Evolutionary conservation across 2,888 invertebrate species (phyloP).

Genomic region (Drosophila tanythrix): DNA sequence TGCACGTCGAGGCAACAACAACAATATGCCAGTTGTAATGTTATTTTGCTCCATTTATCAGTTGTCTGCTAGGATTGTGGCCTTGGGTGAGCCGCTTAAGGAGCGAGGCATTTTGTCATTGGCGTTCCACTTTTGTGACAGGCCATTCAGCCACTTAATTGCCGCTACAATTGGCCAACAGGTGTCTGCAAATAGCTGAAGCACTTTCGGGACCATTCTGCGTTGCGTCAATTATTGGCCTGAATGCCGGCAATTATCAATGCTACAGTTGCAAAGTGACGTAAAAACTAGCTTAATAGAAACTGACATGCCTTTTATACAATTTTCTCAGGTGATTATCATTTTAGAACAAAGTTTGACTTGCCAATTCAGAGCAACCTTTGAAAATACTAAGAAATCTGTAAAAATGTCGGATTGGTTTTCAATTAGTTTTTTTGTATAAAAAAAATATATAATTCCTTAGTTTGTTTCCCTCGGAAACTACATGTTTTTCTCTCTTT

Average conservation of each 20-base stretch:
- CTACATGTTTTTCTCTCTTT: background rate
- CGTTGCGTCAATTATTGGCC: slow-evolving; percentile 54
- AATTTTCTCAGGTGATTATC: background rate
- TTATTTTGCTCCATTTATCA: background rate
- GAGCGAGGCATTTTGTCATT: background rate
- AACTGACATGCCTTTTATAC: background rate
- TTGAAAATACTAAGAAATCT: background rate
- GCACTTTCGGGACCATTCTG: slow-evolving; percentile 37
- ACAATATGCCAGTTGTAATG: slow-evolving; percentile 18
- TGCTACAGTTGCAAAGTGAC: slow-evolving; percentile 22
- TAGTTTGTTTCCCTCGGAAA: background rate
- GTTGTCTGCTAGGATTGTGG: slow-evolving; percentile 14
- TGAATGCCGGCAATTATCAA: slow-evolving; percentile 55
- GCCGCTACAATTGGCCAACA: slow-evolving; percentile 42
- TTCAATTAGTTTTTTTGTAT: too few relatives aligned
- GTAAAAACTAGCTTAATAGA: slow-evolving; percentile 14
- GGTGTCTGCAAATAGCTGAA: slow-evolving; percentile 50
- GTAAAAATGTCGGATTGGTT: too few relatives aligned
- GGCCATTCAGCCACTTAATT: slow-evolving; percentile 42
- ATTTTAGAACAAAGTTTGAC: background rate
- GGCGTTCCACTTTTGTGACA: slow-evolving; percentile 24
- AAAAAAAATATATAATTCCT: too few relatives aligned
- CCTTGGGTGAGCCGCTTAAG: slow-evolving; percentile 19
- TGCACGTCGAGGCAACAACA: background rate
- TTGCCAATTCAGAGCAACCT: background rate